Evolutionary conservation across 1,140 invertebrate species (phyloP).

Genomic region (Cydia splendana): DNA sequence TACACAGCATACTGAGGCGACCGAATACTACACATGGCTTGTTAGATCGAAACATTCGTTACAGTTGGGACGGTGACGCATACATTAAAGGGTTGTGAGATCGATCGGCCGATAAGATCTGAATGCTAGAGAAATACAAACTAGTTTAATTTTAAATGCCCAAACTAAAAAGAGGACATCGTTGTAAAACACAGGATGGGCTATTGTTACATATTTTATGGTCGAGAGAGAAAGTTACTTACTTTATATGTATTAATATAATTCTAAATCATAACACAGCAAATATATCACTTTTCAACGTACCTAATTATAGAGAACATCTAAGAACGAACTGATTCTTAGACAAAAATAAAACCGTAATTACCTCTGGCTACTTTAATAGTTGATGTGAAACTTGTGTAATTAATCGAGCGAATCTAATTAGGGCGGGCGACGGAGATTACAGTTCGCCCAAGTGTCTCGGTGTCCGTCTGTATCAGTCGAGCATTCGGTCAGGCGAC

Average conservation of each 20-base stretch:
- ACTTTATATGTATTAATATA: constrained; percentile 65
- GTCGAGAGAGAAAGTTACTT: constrained; percentile 57
- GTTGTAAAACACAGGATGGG: constrained; percentile 60
- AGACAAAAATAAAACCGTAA: too few relatives aligned
- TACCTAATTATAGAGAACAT: too few relatives aligned
- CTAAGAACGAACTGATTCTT: too few relatives aligned
- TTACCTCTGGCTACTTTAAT: constrained; percentile 43
- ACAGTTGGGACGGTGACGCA: constrained; percentile 55
- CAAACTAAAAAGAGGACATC: constrained; percentile 54
- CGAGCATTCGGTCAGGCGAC: neutral
- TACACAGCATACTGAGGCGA: neutral
- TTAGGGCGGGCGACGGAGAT: constrained; percentile 48
- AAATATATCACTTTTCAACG: constrained; percentile 42
- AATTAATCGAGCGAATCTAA: constrained; percentile 1
- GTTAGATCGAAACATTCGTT: constrained; percentile 53
- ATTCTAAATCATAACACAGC: constrained; percentile 67
- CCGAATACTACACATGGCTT: constrained; percentile 39
- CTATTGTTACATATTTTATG: constrained; percentile 71
- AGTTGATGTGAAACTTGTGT: constrained; percentile 55
- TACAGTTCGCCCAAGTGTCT: constrained; percentile 33
- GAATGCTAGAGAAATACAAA: constrained; percentile 64
- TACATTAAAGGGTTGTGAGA: constrained; percentile 69
- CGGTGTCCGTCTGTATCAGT: neutral
- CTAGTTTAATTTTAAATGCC: constrained; percentile 61
- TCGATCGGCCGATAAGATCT: constrained; percentile 67